Evolutionary conservation across 2,113 vertebrate species (phyloP).

Genomic region (Carettochelys insculpta): DNA sequence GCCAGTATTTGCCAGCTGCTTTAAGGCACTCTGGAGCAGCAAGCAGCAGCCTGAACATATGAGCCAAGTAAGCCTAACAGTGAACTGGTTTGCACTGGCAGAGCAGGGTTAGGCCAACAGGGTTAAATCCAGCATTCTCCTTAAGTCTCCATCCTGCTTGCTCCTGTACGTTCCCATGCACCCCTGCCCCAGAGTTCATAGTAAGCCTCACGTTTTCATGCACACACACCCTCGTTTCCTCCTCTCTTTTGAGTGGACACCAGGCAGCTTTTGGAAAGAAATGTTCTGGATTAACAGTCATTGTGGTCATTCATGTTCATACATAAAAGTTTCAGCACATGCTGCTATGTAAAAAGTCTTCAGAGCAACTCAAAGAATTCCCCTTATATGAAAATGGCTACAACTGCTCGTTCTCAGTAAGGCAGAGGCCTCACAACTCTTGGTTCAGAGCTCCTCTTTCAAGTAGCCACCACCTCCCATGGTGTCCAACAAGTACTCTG

Average conservation of each 20-base stretch:
- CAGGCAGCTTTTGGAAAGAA: background rate
- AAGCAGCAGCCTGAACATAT: accelerated
- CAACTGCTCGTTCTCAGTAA: background rate
- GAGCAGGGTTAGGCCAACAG: background rate
- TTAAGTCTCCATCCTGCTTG: background rate
- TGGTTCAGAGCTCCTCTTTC: background rate
- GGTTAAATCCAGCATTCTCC: too few relatives aligned
- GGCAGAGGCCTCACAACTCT: background rate
- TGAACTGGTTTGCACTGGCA: background rate
- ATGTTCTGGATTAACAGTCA: background rate
- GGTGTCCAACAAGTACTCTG: background rate
- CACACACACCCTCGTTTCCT: background rate
- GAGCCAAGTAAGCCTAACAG: background rate
- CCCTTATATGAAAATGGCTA: background rate
- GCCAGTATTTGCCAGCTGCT: background rate
- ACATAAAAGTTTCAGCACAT: background rate
- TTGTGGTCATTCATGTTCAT: background rate
- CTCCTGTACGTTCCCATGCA: background rate
- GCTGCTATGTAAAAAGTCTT: background rate
- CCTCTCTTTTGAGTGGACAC: background rate
- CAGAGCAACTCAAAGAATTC: background rate
- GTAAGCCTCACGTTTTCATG: background rate
- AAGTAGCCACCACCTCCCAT: background rate
- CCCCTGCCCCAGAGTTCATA: background rate
- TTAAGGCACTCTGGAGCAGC: background rate